Evolutionary conservation across 1,140 invertebrate species (phyloP), one percentile per base, ranked within the genome.

Genomic region (Euschistus heros): DNA sequence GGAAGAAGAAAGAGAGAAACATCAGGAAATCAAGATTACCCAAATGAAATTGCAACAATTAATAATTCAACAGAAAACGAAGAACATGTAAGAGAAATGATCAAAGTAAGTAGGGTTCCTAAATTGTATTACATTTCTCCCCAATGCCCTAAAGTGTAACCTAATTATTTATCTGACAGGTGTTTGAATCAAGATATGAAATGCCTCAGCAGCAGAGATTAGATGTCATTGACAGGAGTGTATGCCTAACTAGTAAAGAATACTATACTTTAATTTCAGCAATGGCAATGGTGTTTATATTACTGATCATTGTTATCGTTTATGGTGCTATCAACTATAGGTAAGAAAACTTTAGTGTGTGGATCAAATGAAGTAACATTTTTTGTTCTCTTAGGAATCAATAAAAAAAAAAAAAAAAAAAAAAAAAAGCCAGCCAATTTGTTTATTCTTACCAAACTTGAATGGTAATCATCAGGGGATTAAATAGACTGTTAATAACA

Each of bases 41-140:
- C 44, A 22, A 68, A 67, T 18, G 59, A 66, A 20, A 62, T 61
- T 2, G 2, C 47, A 10, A 30, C 52, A 15, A 54, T 63, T 0
- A 62, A 66, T 2, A 72, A 78, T 69, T 73, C 75, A 62, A 76
- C 76, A 1, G 72, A 79, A 72, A 74, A 75, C 72, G 75, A 84
- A 75, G 78, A 91, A 73, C 86, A 87, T 73, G 88, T 92, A 15
- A 77, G 87, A 67, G 88, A 91, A 78, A 90, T 92, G 86, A 91
- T 91, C 64, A 86, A 90, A 78, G 89, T 90, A 66, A 71, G 54
- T 17, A 70, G 63, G 50, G 15, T 46, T 26, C n/a, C 18, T 50
- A 15, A 8, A 22, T 47, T 3, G 20, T 24, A 55, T 47, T 59
- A 20, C 17, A 22, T 27, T n/a, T 50, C 44, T 50, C n/a, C 60